A percentile compares a stretch with the other conserved stretches of the same genome.
Conservation (phyloP, 1,140 invertebrate species). For the Macrocentrus cingulum region DNA sequence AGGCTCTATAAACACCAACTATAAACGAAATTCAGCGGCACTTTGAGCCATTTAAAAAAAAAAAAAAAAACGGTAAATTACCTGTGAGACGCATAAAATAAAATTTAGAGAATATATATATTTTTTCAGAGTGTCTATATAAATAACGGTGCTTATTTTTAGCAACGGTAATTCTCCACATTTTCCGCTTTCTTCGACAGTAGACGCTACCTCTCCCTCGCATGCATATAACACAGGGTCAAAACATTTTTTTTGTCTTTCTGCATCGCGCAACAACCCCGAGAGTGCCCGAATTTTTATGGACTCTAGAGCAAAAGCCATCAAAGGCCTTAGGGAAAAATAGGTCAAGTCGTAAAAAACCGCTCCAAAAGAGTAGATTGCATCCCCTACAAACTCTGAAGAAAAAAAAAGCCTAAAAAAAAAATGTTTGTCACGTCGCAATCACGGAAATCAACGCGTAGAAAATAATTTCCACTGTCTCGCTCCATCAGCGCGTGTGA, state of each 20-base stretch:
- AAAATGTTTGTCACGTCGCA: slow-evolving; percentile 20
- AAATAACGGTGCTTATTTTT: slow-evolving; percentile 22
- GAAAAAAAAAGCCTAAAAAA: slow-evolving; percentile 10
- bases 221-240: no score
- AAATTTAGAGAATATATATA: not conserved
- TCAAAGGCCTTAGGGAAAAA: slow-evolving; percentile 10
- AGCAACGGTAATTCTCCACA: slow-evolving; percentile 4
- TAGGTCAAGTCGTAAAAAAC: slow-evolving; percentile 27
- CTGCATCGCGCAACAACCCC: no score
- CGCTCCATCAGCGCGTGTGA: no score
- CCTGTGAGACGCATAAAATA: slow-evolving; percentile 13
- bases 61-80: not conserved
- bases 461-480: no score
- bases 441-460: slow-evolving; percentile 6
- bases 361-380: not conserved
- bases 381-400: slow-evolving; percentile 18
- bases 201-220: no score
- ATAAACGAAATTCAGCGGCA: no score
- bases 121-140: slow-evolving; percentile 12
- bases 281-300: slow-evolving; percentile 20
- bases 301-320: not conserved
- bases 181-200: slow-evolving; percentile 13
- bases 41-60: not conserved
- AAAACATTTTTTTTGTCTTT: slow-evolving; percentile 3
- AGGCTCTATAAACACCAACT: no score